phyloP scores from a whole-genome alignment of 2,113 vertebrate genomes.

The Chunga burmeisteri region DNA sequence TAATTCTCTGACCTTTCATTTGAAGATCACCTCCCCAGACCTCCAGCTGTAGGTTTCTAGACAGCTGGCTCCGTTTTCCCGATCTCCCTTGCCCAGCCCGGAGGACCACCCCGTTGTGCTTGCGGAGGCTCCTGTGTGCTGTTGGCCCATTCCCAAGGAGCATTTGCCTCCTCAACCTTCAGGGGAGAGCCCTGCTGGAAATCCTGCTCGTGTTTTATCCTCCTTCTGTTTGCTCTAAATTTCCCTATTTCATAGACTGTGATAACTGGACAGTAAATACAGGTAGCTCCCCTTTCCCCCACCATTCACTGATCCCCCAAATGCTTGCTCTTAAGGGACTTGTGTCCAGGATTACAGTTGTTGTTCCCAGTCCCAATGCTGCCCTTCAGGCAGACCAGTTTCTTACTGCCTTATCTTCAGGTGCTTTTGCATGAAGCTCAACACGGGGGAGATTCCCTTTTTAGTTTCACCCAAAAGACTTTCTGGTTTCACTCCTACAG shows the following conservation, averaged over 20 bases:
- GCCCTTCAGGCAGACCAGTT: neutral
- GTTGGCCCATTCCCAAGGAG: accelerated
- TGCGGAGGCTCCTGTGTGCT: neutral
- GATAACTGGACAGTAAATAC: neutral
- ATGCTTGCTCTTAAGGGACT: neutral
- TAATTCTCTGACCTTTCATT: neutral
- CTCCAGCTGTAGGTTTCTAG: neutral
- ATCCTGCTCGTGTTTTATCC: neutral
- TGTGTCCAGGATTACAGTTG: neutral
- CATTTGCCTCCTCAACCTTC: neutral
- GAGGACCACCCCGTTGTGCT: accelerated
- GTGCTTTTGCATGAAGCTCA: neutral
- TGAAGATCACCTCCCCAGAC: neutral
- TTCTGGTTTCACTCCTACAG: neutral
- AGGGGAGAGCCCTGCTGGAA: neutral
- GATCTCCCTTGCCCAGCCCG: neutral
- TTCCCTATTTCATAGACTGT: neutral
- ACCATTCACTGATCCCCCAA: neutral
- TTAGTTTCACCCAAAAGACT: neutral
- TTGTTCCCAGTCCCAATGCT: neutral
- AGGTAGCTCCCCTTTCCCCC: neutral
- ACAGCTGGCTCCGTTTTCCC: neutral
- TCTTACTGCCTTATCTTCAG: neutral
- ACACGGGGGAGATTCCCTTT: neutral
- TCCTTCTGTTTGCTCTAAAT: neutral